These are phyloP conservation scores for Catocala sponsa DNA, from an alignment of 2,888 invertebrate species.

Conservation along the genomic window DNA sequence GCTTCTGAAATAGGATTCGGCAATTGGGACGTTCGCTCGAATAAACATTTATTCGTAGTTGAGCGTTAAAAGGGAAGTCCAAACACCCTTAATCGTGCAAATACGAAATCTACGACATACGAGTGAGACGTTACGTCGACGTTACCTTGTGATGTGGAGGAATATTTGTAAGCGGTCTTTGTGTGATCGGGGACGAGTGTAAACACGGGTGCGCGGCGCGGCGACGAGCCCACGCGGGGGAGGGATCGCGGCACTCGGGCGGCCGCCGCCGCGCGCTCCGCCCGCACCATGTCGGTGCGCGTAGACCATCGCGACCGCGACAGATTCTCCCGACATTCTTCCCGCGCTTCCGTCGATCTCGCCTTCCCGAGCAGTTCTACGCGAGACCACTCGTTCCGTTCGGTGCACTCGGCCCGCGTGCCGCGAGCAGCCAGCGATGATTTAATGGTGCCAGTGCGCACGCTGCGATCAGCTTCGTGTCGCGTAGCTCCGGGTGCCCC, in stretches of 20 bases:
- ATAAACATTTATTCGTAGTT: conserved; percentile 67
- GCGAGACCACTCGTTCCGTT: conserved; percentile 82
- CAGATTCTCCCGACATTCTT: conserved; percentile 84
- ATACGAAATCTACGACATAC: conserved; percentile 69
- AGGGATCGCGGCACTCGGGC: conserved; percentile 80
- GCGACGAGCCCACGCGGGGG: conserved; percentile 58
- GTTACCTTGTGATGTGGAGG: conserved; percentile 72
- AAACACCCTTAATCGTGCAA: conserved; percentile 75
- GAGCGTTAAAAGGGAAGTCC: conserved; percentile 66
- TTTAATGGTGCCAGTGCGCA: conserved; percentile 83
- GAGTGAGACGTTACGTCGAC: conserved; percentile 67
- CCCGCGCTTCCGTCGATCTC: conserved; percentile 83
- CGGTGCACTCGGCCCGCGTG: conserved; percentile 83
- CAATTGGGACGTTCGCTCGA: conserved; percentile 51
- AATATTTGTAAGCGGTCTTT: conserved; percentile 80
- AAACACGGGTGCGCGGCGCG: conserved; percentile 77
- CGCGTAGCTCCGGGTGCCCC: conserved; percentile 82
- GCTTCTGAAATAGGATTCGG: conserved; percentile 38
- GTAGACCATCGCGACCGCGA: conserved; percentile 83
- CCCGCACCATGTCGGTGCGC: conserved; percentile 85
- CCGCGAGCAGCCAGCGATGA: conserved; percentile 83
- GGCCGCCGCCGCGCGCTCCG: conserved; percentile 84
- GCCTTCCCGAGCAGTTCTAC: conserved; percentile 79
- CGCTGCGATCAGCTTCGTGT: conserved; percentile 82
- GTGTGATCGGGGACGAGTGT: conserved; percentile 79